A percentile compares a stretch with the other conserved stretches of the same genome.
These are phyloP conservation scores for Trichosurus vulpecula DNA, from an alignment of 2,797 vertebrate species.

Conservation along the genomic window DNA sequence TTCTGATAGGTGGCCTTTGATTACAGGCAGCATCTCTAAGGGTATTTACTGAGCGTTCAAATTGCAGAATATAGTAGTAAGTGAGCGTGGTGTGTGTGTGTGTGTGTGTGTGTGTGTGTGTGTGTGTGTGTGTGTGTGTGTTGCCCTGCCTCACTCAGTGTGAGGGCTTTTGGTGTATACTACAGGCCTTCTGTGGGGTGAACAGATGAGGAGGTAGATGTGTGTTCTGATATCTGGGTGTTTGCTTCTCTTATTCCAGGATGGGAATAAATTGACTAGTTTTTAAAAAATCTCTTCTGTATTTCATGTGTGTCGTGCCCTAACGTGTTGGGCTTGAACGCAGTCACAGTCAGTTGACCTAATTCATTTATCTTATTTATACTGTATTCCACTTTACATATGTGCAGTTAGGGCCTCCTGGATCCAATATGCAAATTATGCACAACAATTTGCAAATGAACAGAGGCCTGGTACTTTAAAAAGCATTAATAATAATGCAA, in stretches of 20 bases:
- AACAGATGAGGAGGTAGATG: background rate
- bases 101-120: background rate
- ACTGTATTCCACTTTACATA: constrained; percentile 70
- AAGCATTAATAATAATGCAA: constrained; percentile 68
- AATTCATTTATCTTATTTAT: constrained; percentile 77
- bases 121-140: background rate
- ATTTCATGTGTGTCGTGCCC: constrained; percentile 24
- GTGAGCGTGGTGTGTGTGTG: rapidly evolving
- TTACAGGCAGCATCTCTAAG: background rate
- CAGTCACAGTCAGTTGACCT: constrained; percentile 68
- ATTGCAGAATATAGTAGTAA: constrained; percentile 23
- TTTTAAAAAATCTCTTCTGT: constrained; percentile 64
- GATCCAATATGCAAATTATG: constrained; percentile 74
- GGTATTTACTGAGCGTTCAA: constrained; percentile 23
- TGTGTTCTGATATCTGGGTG: background rate
- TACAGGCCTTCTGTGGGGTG: background rate
- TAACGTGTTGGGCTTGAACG: constrained; percentile 26
- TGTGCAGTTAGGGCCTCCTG: constrained; percentile 56
- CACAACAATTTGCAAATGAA: constrained; percentile 73
- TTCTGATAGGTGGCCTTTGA: constrained; percentile 29
- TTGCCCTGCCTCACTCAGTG: background rate
- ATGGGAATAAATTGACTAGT: constrained; percentile 63
- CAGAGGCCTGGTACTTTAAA: constrained; percentile 65
- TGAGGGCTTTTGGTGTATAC: background rate
- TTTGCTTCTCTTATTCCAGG: constrained; percentile 46